Evolutionary conservation across 2,888 invertebrate genomes (phyloP), one percentile per base, ranked within the genome.

Genomic region (Hypsopygia costalis): DNA sequence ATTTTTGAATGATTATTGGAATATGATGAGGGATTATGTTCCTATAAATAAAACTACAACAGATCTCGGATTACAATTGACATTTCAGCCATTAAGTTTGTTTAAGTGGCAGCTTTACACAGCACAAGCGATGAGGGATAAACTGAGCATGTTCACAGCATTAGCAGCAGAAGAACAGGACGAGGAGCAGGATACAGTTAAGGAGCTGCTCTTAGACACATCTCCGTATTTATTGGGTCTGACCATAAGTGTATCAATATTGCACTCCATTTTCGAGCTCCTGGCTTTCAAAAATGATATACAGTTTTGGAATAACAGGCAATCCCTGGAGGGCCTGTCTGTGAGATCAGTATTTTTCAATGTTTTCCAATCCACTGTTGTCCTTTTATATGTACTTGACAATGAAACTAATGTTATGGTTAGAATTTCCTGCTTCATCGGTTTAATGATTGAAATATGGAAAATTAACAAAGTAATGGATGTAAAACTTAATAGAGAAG

Each of bases 261-360:
- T 99, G 11, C 99, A 99, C 86, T 98, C 98, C 43, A 93, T 99
- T 48, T 99, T 99, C 89, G 99, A 99, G 80, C 92, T 99, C 55
- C 90, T 99, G 41, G 99, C 99, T 31, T 99, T 99, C 80, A 99
- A 99, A 89, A 99, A 99, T 88, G 99, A 99, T 78, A 99, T 99
- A 65, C 99, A 99, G 80, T 99, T 99, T 77, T 99, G 99, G 99
- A 97, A 98, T 62, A 98, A 98, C 66, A 92, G 98, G 9, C 97
- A 98, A 73, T 97, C 98, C 0, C 88, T 99, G 33, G 99, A 99
- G 85, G 99, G 99, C 6, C 90, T 99, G 28, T 99, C 99, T 0
- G 99, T 99, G 2, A 93, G 99, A 52, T 98, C 97, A 0, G 98
- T 99, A 20, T 98, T 99, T 81, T 99, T 99, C 86, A 97, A 97